A percentile compares a stretch with the other conserved stretches of the same genome.
Conservation (phyloP, 2,797 vertebrate genomes). For the Eospalax fontanierii region DNA sequence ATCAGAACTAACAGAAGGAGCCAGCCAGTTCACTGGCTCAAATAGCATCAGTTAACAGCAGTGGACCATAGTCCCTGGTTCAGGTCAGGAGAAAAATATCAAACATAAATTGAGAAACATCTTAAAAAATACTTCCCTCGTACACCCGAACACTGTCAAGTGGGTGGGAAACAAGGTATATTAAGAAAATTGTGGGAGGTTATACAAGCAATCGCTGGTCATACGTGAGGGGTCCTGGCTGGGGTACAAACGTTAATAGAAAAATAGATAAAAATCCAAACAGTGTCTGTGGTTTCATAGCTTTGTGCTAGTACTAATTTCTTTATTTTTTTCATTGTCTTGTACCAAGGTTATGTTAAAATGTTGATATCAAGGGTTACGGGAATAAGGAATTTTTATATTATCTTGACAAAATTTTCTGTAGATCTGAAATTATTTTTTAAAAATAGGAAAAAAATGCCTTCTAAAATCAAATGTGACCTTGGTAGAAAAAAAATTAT, state of each 20-base stretch:
- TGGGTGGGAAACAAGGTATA: background rate
- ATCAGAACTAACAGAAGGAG: background rate
- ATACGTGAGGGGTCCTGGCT: background rate
- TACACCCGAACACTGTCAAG: background rate
- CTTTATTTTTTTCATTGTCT: background rate
- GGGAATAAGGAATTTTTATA: background rate
- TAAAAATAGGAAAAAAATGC: background rate
- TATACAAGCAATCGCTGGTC: background rate
- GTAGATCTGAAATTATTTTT: background rate
- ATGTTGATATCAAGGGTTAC: conserved; percentile 6
- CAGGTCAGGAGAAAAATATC: conserved; percentile 17
- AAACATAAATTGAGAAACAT: background rate
- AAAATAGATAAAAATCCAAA: background rate
- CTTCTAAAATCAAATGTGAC: background rate
- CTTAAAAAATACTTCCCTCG: background rate
- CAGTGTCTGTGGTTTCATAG: background rate
- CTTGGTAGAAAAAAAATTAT: background rate
- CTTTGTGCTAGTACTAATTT: background rate
- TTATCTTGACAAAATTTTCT: conserved; percentile 44
- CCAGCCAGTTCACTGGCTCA: background rate
- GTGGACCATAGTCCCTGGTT: background rate
- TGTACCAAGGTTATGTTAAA: background rate
- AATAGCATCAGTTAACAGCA: conserved; percentile 8
- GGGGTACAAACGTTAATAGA: background rate
- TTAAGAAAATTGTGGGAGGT: background rate